These are phyloP conservation scores for Chloroceryle inda DNA, from an alignment of 2,797 vertebrate species.

Conservation along the genomic window DNA sequence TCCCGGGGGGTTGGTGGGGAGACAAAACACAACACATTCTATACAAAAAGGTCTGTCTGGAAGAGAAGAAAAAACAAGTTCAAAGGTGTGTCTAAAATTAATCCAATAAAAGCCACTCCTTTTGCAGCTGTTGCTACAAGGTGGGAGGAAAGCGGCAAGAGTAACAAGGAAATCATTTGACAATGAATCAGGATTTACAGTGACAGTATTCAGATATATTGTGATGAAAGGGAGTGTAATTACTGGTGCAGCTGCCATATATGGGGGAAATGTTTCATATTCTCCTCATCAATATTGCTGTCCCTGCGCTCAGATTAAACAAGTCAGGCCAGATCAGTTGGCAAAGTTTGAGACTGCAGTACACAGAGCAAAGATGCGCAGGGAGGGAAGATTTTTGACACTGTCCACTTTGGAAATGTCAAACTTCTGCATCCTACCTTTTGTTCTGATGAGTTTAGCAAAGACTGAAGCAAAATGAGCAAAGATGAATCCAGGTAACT, in stretches of 20 bases:
- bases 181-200: slow-evolving; percentile 25
- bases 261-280: not conserved
- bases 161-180: not conserved
- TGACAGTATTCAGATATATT: not conserved
- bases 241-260: not conserved
- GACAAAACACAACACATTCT: not conserved
- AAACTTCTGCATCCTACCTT: not conserved
- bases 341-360: not conserved
- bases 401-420: not conserved
- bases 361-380: not conserved
- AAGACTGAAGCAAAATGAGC: not conserved
- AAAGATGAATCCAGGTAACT: not conserved
- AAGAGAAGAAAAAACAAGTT: not conserved
- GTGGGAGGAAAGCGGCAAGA: not conserved
- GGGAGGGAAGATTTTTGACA: not conserved
- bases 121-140: not conserved
- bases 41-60: not conserved
- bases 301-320: not conserved
- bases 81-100: not conserved
- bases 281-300: not conserved
- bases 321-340: not conserved
- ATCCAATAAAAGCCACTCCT: not conserved
- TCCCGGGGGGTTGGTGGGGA: not conserved
- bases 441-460: not conserved
- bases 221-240: slow-evolving; percentile 12